Percentiles rank a stretch among this genome's conserved stretches.
These are phyloP conservation scores for Tethea ocularis DNA, from an alignment of 2,888 invertebrate species.

Conservation along the genomic window DNA sequence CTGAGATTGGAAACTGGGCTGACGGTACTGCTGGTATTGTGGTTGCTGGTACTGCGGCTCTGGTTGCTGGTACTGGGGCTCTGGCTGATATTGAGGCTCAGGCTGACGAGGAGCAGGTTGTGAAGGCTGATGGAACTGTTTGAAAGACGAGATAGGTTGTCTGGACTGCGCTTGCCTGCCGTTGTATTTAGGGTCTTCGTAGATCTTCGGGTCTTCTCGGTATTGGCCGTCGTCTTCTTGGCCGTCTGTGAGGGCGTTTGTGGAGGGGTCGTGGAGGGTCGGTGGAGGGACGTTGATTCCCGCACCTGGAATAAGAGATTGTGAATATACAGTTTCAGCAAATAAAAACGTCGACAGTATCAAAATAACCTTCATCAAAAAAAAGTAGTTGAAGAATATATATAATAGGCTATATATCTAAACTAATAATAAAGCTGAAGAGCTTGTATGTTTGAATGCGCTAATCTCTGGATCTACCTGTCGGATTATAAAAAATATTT, in stretches of 20 bases:
- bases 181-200: slow-evolving; percentile 88
- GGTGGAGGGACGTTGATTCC: slow-evolving; percentile 94
- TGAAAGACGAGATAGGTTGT: slow-evolving; percentile 46
- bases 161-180: slow-evolving; percentile 48
- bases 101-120: slow-evolving; percentile 36
- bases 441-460: no score
- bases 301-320: slow-evolving; percentile 68
- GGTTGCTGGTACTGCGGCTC: slow-evolving; percentile 25
- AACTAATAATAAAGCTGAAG: no score
- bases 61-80: slow-evolving; percentile 31
- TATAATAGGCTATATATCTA: no score
- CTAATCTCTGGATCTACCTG: no score
- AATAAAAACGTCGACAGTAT: no score
- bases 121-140: slow-evolving; percentile 55
- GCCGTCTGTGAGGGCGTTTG: slow-evolving; percentile 82
- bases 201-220: slow-evolving; percentile 91
- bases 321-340: slow-evolving; percentile 12
- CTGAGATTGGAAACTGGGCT: slow-evolving; percentile 14
- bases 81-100: slow-evolving; percentile 42
- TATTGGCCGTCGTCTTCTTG: slow-evolving; percentile 94
- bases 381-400: no score
- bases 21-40: slow-evolving; percentile 39
- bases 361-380: no score
- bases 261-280: slow-evolving; percentile 82
- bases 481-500: no score